Base-by-base conservation (phyloP, 1,140 invertebrate genomes). In the Microplitis mediator region DNA sequence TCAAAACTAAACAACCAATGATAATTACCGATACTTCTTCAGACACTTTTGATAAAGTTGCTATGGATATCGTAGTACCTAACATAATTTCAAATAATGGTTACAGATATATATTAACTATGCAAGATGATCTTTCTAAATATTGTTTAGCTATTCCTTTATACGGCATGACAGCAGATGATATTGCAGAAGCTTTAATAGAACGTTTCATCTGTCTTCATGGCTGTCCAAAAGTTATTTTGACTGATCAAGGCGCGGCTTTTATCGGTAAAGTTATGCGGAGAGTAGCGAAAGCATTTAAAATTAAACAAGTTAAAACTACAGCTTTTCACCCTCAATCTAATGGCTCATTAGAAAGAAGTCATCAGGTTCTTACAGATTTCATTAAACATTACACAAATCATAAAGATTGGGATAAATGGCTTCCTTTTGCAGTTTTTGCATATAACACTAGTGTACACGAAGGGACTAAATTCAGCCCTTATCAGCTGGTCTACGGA, bases 351-450 rank as follows among this genome's bases (percentile, higher is more conserved):
- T 13, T 81, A 32, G 78, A 78, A 76, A 52, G 79, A 35, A 73
- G 71, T n/a, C 76, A 81, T 73, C 32, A 62, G n/a, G 74, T 77
- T 31, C 52, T 80, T 14, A 50, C 11, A 11, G 75, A 78, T 14
- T 81, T 76, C 66, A 68, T 80, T 32, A 75, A 66, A 69, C 65
- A 76, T 72, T 83, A 79, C 60, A 58, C 74, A 6, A 63, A 75
- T 9, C 32, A 58, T 4, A 70, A 66, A 9, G 76, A 86, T 72
- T 88, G 85, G 86, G 79, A 86, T 58, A 34, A 75, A 14, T 78
- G 72, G 54, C 16, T 85, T 2, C 74, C 72, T 5, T 76, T 73
- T 67, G 78, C 80, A 4, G 23, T 23, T 23, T 23, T 23, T 23
- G 23, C 23, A 23, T 23, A 23, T 23, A 23, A 23, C 2, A 23